Evolutionary conservation across 1,140 invertebrate genomes (phyloP).

Genomic region (Heliconius nattereri): DNA sequence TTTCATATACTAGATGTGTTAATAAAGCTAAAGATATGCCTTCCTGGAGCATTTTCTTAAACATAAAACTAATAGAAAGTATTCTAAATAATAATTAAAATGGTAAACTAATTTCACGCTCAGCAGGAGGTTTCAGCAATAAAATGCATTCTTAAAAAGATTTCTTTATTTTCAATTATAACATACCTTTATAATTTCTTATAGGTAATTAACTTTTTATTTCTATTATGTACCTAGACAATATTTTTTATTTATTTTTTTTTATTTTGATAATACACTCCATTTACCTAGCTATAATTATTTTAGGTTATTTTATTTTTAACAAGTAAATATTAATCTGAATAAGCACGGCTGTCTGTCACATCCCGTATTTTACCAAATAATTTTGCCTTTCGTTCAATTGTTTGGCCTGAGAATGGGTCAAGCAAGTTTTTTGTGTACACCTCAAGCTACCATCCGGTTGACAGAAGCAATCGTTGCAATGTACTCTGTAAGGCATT

Average conservation of each 20-base stretch:
- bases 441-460: constrained; percentile 51
- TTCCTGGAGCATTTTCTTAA: constrained; percentile 49
- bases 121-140: constrained; percentile 44
- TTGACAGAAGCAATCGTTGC: constrained; percentile 68
- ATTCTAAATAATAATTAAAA: constrained; percentile 28
- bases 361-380: constrained; percentile 50
- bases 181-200: constrained; percentile 8
- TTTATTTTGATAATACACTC: too few species aligned
- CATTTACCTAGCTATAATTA: background rate
- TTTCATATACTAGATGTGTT: constrained; percentile 44
- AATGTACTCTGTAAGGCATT: constrained; percentile 51
- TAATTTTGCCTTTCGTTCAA: constrained; percentile 34
- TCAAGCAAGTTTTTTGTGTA: constrained; percentile 60
- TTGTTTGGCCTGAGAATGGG: constrained; percentile 47
- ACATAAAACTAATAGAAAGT: constrained; percentile 23
- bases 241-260: too few species aligned
- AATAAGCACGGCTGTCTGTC: background rate
- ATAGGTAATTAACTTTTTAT: background rate
- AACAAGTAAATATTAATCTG: background rate
- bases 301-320: background rate
- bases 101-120: constrained; percentile 51
- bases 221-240: too few species aligned
- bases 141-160: constrained; percentile 40
- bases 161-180: constrained; percentile 29
- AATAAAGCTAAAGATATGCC: constrained; percentile 55